Percentiles rank a stretch among this genome's conserved stretches.
phyloP scores from a whole-genome alignment of 2,113 vertebrate genomes.

The Dipodomys merriami region DNA sequence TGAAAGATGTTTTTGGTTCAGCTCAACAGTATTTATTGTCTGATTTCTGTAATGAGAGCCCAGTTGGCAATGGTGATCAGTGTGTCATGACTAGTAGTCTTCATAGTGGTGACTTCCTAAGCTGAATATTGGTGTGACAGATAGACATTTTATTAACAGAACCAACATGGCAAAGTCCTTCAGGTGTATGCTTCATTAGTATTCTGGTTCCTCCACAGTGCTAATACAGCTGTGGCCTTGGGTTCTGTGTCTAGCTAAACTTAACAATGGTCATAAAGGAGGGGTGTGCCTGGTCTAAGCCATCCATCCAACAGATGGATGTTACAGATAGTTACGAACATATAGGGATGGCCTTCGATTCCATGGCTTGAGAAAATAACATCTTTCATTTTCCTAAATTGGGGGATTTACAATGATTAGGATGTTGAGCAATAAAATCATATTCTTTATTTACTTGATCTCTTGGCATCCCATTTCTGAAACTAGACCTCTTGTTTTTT shows the following conservation, averaged over 20 bases:
- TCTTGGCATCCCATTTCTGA: slow-evolving; percentile 53
- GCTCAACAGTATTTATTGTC: neutral
- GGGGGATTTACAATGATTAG: neutral
- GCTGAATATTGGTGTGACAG: neutral
- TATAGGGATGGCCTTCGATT: neutral
- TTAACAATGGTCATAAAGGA: rapidly evolving
- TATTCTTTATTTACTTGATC: neutral
- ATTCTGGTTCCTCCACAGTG: rapidly evolving
- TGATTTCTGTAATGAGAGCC: neutral
- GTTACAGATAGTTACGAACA: rapidly evolving
- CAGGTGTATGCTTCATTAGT: rapidly evolving
- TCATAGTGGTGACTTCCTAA: rapidly evolving
- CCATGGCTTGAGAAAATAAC: neutral
- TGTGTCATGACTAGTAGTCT: rapidly evolving
- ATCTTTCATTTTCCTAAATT: neutral
- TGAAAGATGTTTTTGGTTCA: neutral
- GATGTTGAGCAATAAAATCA: rapidly evolving
- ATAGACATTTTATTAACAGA: neutral
- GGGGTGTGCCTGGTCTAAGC: rapidly evolving
- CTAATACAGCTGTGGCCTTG: rapidly evolving
- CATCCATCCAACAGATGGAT: rapidly evolving
- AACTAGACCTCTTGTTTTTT: slow-evolving; percentile 45
- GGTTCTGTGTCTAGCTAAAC: neutral
- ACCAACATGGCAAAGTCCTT: neutral
- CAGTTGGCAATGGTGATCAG: neutral